Base-by-base conservation (phyloP, 2,888 invertebrate genomes). In the Deilephila elpenor region DNA sequence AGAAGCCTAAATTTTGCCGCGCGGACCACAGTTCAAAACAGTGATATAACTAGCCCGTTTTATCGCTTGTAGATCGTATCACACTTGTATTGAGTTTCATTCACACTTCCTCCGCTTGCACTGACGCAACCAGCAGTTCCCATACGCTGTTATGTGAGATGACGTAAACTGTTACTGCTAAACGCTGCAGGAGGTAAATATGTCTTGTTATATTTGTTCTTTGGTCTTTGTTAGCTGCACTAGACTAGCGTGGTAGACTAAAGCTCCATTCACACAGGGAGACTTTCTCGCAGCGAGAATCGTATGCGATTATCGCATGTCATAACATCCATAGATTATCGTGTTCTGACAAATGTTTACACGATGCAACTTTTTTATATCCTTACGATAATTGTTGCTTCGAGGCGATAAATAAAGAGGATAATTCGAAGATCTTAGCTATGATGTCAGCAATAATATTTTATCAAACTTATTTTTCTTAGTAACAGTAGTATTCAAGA, bases 31-130 rank as follows among this genome's bases (percentile, higher is more conserved):
- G 67, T 64, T 37, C 64, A 5, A 44, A 11, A n/a, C 44, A 44
- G 64, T 64, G 67, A 67, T 20, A 67, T 74, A 72, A 71, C 74
- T 77, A 75, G 74, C 72, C 75, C 78, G 83, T 67, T 51, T 67
- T 67, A 67, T 67, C 67, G 25, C 67, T 67, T 67, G 67, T 67
- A 67, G 80, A 83, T 86, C 67, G 67, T 67, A 67, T 67, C 67
- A 67, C 64, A 64, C 25, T 51, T 67, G 67, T 67, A 88, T 89
- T 86, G 86, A 80, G 84, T 89, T 88, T 89, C 88, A 84, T 89
- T 89, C 90, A 84, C 86, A 90, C 88, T 91, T 91, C 90, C 89
- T 89, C 80, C 81, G 79, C 34, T 71, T 71, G 53, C 17, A 34
- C 71, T 89, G 87, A 86, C 82, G 87, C 80, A 89, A 89, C 44